These are phyloP conservation scores for Montipora capitata DNA, from an alignment of 92 coral and sea anemone genomes.

Conservation along the genomic window DNA sequence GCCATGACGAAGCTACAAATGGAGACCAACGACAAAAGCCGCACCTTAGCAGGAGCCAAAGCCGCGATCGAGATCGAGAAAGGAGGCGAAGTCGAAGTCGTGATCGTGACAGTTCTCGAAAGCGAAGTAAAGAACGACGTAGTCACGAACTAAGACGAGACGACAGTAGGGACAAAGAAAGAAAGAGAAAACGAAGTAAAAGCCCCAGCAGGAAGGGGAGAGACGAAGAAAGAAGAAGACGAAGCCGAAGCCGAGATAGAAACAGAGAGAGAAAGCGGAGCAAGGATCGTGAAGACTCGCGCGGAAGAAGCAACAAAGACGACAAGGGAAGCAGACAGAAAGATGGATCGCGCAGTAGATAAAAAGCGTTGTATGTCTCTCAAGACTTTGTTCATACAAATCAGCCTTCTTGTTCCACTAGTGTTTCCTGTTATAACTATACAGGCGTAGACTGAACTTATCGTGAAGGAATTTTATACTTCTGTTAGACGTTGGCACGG, in stretches of 20 bases:
- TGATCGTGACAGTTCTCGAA: conserved; percentile 75
- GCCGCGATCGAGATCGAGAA: conserved; percentile 75
- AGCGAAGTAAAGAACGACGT: conserved; percentile 70
- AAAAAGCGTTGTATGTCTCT: neutral
- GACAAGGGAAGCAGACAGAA: conserved; percentile 28
- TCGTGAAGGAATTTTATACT: neutral
- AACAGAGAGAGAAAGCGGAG: conserved; percentile 75
- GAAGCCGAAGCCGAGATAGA: conserved; percentile 68
- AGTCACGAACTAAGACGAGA: conserved; percentile 79
- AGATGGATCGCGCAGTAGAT: conserved; percentile 46
- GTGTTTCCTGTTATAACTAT: neutral
- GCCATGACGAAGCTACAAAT: conserved; percentile 33
- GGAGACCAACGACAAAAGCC: conserved; percentile 49
- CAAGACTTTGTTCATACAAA: neutral
- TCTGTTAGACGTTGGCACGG: neutral
- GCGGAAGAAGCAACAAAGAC: conserved; percentile 32
- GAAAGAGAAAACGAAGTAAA: conserved; percentile 61
- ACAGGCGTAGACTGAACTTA: neutral
- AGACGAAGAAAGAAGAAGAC: conserved; percentile 62
- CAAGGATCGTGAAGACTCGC: conserved; percentile 60
- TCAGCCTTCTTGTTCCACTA: neutral
- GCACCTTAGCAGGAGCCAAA: conserved; percentile 75
- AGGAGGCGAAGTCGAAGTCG: conserved; percentile 80
- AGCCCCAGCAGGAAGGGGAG: conserved; percentile 56
- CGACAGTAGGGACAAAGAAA: conserved; percentile 77